Evolutionary conservation across 2,888 invertebrate genomes (phyloP).

Genomic region (Nomada hirtipes): DNA sequence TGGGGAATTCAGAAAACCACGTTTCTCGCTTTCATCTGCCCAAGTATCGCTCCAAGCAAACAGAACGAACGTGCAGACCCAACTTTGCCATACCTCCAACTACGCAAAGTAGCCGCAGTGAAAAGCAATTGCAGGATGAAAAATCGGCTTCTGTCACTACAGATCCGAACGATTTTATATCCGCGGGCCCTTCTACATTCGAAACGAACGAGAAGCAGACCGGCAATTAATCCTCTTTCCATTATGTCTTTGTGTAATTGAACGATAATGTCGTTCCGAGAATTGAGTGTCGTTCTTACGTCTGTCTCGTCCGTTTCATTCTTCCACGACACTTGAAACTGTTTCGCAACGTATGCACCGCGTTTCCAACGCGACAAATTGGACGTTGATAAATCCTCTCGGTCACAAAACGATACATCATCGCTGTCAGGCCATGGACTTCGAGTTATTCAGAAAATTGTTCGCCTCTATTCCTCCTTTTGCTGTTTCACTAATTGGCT

Average conservation of each 20-base stretch:
- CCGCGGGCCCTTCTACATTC: neutral
- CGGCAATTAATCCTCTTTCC: slow-evolving; percentile 43
- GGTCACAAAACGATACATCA: slow-evolving; percentile 76
- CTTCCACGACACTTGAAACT: neutral
- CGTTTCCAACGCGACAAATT: slow-evolving; percentile 68
- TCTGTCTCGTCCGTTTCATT: neutral
- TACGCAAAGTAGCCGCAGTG: neutral
- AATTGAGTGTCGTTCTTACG: slow-evolving; percentile 14
- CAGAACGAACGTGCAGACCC: too few relatives aligned
- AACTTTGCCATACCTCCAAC: too few relatives aligned
- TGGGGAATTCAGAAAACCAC: neutral
- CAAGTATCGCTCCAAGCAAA: too few relatives aligned
- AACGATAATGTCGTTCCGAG: slow-evolving; percentile 36
- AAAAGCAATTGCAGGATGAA: neutral
- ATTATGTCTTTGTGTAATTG: slow-evolving; percentile 17
- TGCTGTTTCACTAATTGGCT: neutral
- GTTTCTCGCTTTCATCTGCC: neutral
- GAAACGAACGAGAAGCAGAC: slow-evolving; percentile 1
- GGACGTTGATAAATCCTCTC: slow-evolving; percentile 79
- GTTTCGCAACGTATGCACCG: slow-evolving; percentile 15
- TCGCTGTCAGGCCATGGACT: slow-evolving; percentile 47
- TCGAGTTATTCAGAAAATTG: slow-evolving; percentile 68
- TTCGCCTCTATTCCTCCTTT: slow-evolving; percentile 11
- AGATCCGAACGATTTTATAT: slow-evolving; percentile 20
- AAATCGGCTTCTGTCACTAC: slow-evolving; percentile 14